Conservation (phyloP, 92 coral and sea anemone genomes). For the Blastomussa wellsi region DNA sequence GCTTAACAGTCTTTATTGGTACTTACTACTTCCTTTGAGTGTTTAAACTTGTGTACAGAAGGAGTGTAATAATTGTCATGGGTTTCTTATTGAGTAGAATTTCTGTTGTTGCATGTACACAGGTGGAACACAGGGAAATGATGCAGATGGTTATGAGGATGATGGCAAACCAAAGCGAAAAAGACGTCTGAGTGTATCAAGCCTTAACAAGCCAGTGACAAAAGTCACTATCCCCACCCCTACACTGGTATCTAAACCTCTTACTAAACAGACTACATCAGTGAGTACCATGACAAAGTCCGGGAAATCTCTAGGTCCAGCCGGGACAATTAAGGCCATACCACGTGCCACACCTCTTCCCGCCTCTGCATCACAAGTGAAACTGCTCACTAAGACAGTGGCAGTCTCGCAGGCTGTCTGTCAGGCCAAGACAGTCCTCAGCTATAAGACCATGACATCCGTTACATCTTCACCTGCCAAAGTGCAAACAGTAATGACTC, state of each 20-base stretch:
- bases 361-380: slow-evolving; percentile 85
- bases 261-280: slow-evolving; percentile 64
- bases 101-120: background rate
- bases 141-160: slow-evolving; percentile 70
- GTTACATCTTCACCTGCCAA: slow-evolving; percentile 75
- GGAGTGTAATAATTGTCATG: background rate
- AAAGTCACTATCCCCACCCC: slow-evolving; percentile 71
- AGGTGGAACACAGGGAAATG: slow-evolving; percentile 55
- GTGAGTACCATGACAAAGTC: slow-evolving; percentile 92
- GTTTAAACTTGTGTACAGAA: no score
- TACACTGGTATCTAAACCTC: slow-evolving; percentile 64
- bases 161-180: slow-evolving; percentile 75
- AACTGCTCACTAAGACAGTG: slow-evolving; percentile 82
- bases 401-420: slow-evolving; percentile 78
- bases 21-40: no score
- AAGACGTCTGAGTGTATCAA: slow-evolving; percentile 71
- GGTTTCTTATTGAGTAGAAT: background rate
- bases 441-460: slow-evolving; percentile 76
- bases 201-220: slow-evolving; percentile 73
- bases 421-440: slow-evolving; percentile 80
- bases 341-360: slow-evolving; percentile 64
- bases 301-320: slow-evolving; percentile 65
- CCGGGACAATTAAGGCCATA: slow-evolving; percentile 60
- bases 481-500: slow-evolving; percentile 79
- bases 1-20: no score